A percentile compares a stretch with the other conserved stretches of the same genome.
Evolutionary conservation across 1,140 invertebrate genomes (phyloP).

Genomic region (Stenopsyche tienmushanensis): DNA sequence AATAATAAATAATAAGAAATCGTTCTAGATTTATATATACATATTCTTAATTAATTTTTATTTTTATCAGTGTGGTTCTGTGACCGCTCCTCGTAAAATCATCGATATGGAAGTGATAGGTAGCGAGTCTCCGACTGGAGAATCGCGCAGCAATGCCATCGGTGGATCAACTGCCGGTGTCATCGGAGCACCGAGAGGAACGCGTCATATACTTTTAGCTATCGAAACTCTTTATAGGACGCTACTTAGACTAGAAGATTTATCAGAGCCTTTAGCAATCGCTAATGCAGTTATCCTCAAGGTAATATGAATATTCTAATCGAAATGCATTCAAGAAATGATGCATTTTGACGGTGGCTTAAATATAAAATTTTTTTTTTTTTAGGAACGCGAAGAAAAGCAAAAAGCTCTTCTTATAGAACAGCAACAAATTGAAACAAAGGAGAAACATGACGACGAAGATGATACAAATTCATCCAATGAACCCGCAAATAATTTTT

Average conservation of each 20-base stretch:
- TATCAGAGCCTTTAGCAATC: slow-evolving; percentile 70
- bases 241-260: slow-evolving; percentile 70
- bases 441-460: slow-evolving; percentile 49
- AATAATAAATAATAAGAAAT: slow-evolving; percentile 1
- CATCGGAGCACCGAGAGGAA: slow-evolving; percentile 51
- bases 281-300: slow-evolving; percentile 62
- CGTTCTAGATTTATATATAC: neutral
- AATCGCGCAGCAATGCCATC: slow-evolving; percentile 40
- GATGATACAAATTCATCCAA: slow-evolving; percentile 43
- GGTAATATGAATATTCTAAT: slow-evolving; percentile 42
- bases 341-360: neutral
- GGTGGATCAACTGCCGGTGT: slow-evolving; percentile 40
- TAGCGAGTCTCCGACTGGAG: slow-evolving; percentile 52
- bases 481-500: slow-evolving; percentile 47
- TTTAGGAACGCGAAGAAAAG: slow-evolving; percentile 59
- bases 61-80: slow-evolving; percentile 73
- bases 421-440: slow-evolving; percentile 46
- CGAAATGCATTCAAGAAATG: neutral
- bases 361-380: slow-evolving; percentile 15
- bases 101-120: slow-evolving; percentile 83
- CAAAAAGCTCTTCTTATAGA: slow-evolving; percentile 55
- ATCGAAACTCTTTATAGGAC: slow-evolving; percentile 75
- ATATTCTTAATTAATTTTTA: neutral
- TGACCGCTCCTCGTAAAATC: slow-evolving; percentile 90
- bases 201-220: slow-evolving; percentile 75